A percentile compares a stretch with the other conserved stretches of the same genome.
Evolutionary conservation across 2,888 invertebrate species (phyloP).

Genomic region (Andrena haemorrhoa): DNA sequence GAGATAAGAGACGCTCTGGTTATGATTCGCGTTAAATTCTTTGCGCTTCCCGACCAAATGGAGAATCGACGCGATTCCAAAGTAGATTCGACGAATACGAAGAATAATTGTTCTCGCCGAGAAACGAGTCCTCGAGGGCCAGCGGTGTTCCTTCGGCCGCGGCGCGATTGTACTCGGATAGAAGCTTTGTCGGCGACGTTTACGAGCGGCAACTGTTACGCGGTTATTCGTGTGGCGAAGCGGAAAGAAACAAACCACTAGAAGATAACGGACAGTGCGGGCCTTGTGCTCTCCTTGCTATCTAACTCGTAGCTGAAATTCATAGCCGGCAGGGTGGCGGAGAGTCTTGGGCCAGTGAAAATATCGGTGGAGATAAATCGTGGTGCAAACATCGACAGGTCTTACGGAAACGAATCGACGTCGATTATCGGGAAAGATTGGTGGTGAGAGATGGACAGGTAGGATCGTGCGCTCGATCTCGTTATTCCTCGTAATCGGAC

Average conservation of each 20-base stretch:
- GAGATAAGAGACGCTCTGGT: constrained; percentile 1
- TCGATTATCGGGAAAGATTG: constrained; percentile 20
- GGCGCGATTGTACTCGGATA: constrained; percentile 20
- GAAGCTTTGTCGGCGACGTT: constrained; percentile 40
- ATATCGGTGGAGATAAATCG: constrained; percentile 2
- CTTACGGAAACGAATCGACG: not conserved
- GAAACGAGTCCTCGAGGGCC: not conserved
- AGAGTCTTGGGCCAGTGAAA: not conserved
- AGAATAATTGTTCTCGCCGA: not conserved
- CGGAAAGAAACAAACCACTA: constrained; percentile 1
- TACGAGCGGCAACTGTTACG: constrained; percentile 13
- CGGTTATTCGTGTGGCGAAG: constrained; percentile 19
- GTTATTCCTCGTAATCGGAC: constrained; percentile 2
- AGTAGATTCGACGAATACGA: not conserved
- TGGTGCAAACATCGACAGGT: constrained; percentile 29
- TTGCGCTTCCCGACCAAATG: not conserved
- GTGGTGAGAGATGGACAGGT: not conserved
- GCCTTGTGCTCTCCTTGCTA: constrained; percentile 24
- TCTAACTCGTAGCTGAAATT: constrained; percentile 11
- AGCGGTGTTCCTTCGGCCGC: not conserved
- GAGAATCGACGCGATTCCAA: no score
- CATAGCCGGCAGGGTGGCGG: not conserved
- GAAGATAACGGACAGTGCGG: constrained; percentile 45
- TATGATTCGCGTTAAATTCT: not conserved
- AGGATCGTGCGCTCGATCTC: not conserved